A percentile compares a stretch with the other conserved stretches of the same genome.
These are phyloP conservation scores for Dolichallabes microphthalmus DNA, from an alignment of 2,113 vertebrate genomes.

Conservation along the genomic window DNA sequence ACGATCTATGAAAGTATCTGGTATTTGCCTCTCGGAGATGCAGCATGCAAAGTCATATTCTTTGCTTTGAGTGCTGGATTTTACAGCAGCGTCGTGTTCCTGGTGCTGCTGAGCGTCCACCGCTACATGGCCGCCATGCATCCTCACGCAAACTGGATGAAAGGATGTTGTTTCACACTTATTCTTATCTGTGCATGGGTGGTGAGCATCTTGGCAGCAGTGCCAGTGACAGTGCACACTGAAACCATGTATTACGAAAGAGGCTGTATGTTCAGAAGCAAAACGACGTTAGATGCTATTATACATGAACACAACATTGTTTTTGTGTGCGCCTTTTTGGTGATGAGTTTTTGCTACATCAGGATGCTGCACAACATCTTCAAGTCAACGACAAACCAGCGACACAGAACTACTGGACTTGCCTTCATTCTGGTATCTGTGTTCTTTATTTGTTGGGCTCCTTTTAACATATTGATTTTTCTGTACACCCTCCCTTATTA, in stretches of 20 bases:
- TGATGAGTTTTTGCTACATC: conserved; percentile 80
- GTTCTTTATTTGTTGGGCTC: conserved; percentile 88
- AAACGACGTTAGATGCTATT: conserved; percentile 44
- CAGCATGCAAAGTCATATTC: conserved; percentile 75
- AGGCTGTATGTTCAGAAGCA: conserved; percentile 64
- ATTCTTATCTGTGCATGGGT: conserved; percentile 70
- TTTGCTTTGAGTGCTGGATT: conserved; percentile 80
- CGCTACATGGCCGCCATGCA: conserved; percentile 79
- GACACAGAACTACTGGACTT: conserved; percentile 79
- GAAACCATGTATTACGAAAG: not conserved
- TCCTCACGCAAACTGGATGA: conserved; percentile 67
- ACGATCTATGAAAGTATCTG: conserved; percentile 70
- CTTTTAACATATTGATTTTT: conserved; percentile 83
- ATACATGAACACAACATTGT: conserved; percentile 64
- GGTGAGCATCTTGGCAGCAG: conserved; percentile 70
- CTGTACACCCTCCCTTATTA: conserved; percentile 62
- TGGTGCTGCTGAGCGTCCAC: conserved; percentile 83
- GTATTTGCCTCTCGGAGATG: conserved; percentile 77
- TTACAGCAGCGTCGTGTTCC: conserved; percentile 82
- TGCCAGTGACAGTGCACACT: conserved; percentile 73
- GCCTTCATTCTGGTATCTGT: conserved; percentile 79
- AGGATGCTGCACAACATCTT: conserved; percentile 77
- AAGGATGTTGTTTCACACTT: conserved; percentile 44
- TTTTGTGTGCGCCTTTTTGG: conserved; percentile 75
- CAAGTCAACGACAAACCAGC: conserved; percentile 70